phyloP scores from a whole-genome alignment of 2,888 invertebrate genomes.

The Ormyrus nitidulus region DNA sequence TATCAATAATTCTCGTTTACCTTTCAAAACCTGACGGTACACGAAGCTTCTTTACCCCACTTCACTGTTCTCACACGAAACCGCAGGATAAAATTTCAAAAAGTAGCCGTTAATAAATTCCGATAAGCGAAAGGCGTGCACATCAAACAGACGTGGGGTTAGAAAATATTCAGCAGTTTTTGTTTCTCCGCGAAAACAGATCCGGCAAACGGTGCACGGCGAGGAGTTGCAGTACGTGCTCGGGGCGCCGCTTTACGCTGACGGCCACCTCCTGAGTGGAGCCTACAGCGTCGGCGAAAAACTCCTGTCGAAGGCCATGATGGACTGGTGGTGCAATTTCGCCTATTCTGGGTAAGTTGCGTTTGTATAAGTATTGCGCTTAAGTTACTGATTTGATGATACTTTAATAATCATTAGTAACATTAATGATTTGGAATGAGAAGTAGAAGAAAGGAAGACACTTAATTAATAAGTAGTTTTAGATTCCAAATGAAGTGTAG shows the following conservation, averaged over 20 bases:
- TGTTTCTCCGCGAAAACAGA: constrained; percentile 61
- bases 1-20: no score
- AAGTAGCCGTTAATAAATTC: no score
- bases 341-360: constrained; percentile 87
- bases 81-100: no score
- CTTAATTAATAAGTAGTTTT: neutral
- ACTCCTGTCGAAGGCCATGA: constrained; percentile 89
- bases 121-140: neutral
- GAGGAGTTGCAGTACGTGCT: constrained; percentile 93
- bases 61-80: no score
- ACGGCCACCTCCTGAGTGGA: constrained; percentile 83
- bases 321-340: constrained; percentile 94
- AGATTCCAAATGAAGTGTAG: neutral
- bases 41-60: no score
- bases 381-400: no score
- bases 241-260: constrained; percentile 86
- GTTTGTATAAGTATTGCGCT: no score
- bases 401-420: no score
- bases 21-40: no score
- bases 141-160: neutral
- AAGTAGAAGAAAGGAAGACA: no score
- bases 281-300: constrained; percentile 87
- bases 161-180: constrained; percentile 59
- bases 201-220: constrained; percentile 80
- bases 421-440: no score